Conservation (phyloP, 2,888 invertebrate genomes). For the Clanis bilineata region DNA sequence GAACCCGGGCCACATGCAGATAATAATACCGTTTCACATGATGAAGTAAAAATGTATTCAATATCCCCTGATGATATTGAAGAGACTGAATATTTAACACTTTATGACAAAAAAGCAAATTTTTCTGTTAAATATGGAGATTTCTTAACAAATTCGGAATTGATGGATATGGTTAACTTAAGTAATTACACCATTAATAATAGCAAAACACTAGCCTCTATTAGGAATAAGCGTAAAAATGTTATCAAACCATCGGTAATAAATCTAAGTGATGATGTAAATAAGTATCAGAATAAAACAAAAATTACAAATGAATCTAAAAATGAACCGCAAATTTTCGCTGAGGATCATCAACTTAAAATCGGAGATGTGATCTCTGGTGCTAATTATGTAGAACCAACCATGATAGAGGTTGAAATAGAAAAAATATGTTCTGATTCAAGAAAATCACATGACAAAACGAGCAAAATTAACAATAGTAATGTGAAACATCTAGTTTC, state of each 20-base stretch:
- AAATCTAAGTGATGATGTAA: not conserved
- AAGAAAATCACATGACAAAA: not conserved
- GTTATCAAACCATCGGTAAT: not conserved
- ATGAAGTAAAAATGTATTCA: slow-evolving; percentile 38
- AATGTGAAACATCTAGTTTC: not conserved
- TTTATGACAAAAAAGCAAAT: slow-evolving; percentile 58
- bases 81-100: slow-evolving; percentile 55
- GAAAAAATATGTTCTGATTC: not conserved
- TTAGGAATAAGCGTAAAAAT: not conserved
- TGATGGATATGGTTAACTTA: slow-evolving; percentile 35
- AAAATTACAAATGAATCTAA: not conserved
- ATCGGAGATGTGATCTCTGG: not conserved
- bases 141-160: slow-evolving; percentile 63
- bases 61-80: slow-evolving; percentile 64
- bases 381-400: not conserved
- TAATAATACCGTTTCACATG: slow-evolving; percentile 24
- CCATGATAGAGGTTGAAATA: not conserved
- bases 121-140: slow-evolving; percentile 67
- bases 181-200: slow-evolving; percentile 28
- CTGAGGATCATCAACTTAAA: not conserved
- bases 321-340: not conserved
- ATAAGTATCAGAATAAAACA: not conserved
- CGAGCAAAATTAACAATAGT: not conserved
- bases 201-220: slow-evolving; percentile 19
- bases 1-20: slow-evolving; percentile 37